A percentile compares a stretch with the other conserved stretches of the same genome.
Evolutionary conservation across 2,113 vertebrate species (phyloP).

Genomic region (Pelecanus crispus): DNA sequence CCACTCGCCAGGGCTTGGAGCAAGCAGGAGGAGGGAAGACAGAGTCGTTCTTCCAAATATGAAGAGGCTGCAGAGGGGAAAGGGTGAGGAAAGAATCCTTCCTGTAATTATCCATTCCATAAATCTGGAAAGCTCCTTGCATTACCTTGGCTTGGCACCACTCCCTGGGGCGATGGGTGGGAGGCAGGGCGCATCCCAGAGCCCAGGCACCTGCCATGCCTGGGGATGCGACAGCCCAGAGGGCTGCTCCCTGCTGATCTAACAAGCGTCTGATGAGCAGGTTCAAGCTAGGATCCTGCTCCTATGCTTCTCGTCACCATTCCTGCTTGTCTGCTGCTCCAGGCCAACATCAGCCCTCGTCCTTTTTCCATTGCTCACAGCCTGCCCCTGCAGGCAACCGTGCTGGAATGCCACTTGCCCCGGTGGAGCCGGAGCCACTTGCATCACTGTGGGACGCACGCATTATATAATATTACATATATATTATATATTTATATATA

Average conservation of each 20-base stretch:
- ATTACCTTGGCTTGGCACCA: background rate
- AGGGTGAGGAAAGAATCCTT: background rate
- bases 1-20: background rate
- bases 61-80: background rate
- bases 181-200: background rate
- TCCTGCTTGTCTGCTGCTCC: background rate
- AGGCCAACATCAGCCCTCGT: background rate
- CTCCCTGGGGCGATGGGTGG: background rate
- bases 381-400: accelerated
- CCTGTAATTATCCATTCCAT: background rate
- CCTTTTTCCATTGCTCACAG: background rate
- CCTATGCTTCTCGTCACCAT: accelerated
- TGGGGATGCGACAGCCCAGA: background rate
- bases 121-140: background rate
- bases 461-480: too few relatives aligned
- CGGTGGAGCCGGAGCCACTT: background rate
- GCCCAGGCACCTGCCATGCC: background rate
- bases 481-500: too few relatives aligned
- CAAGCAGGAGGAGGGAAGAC: background rate
- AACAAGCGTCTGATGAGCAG: background rate
- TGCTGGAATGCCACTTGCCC: accelerated
- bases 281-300: background rate
- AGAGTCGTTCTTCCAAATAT: background rate
- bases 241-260: background rate
- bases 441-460: too few relatives aligned